phyloP scores from a whole-genome alignment of 2,888 invertebrate species.

The Nephrocerus scutellatus region DNA sequence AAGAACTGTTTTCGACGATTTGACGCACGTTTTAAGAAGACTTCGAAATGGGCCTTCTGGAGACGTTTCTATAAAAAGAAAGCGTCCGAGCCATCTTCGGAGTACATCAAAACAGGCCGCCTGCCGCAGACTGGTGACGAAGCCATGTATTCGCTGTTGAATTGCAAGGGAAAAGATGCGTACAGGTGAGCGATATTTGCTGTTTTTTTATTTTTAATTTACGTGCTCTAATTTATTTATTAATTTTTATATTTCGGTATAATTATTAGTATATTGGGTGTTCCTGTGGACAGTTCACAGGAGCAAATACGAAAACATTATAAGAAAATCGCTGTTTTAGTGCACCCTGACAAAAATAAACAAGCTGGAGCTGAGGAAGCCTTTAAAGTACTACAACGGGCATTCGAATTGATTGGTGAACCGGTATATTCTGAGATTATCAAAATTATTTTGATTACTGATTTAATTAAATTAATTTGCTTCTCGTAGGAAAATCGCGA shows the following conservation, averaged over 20 bases:
- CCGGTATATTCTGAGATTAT: no score
- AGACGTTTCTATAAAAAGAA: slow-evolving; percentile 46
- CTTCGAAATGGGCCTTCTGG: slow-evolving; percentile 45
- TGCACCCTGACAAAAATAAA: slow-evolving; percentile 94
- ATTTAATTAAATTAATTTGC: no score
- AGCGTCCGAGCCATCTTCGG: slow-evolving; percentile 38
- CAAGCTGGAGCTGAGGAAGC: slow-evolving; percentile 94
- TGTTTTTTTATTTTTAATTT: background rate
- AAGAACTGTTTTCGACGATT: slow-evolving; percentile 40
- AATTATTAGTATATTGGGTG: slow-evolving; percentile 74
- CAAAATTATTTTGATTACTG: no score
- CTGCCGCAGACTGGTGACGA: slow-evolving; percentile 88
- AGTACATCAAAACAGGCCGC: slow-evolving; percentile 42
- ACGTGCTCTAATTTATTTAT: slow-evolving; percentile 1
- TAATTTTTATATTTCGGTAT: slow-evolving; percentile 53
- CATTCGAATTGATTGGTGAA: slow-evolving; percentile 90
- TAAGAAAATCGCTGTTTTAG: slow-evolving; percentile 85
- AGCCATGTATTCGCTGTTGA: slow-evolving; percentile 85
- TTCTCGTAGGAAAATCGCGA: slow-evolving; percentile 60
- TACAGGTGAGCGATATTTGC: slow-evolving; percentile 61
- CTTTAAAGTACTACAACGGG: slow-evolving; percentile 90
- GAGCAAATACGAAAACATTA: slow-evolving; percentile 94
- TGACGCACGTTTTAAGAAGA: slow-evolving; percentile 42
- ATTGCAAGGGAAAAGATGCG: slow-evolving; percentile 93
- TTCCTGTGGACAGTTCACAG: slow-evolving; percentile 79